phyloP scores from a whole-genome alignment of 2,113 vertebrate species.

The Fulmarus glacialis region DNA sequence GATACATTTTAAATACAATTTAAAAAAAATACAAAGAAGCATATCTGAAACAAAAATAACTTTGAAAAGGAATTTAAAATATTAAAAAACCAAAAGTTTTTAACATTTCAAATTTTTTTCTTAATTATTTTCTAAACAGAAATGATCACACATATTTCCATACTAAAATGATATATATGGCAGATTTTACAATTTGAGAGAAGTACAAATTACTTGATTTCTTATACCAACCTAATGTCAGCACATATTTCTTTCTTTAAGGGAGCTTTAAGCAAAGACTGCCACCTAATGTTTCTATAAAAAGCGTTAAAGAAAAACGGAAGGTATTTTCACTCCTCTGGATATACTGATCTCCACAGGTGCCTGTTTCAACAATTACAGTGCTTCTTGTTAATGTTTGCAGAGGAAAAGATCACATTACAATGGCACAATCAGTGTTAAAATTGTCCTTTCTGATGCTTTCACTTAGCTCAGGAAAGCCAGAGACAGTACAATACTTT shows the following conservation, averaged over 20 bases:
- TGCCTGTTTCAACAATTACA: neutral
- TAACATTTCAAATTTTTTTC: neutral
- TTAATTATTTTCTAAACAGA: neutral
- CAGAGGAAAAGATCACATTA: neutral
- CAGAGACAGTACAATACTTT: constrained; percentile 24
- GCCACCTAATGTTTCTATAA: neutral
- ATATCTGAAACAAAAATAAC: neutral
- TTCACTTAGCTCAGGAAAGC: neutral
- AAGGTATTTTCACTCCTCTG: neutral
- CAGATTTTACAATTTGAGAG: neutral
- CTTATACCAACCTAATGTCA: neutral
- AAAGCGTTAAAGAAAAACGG: neutral
- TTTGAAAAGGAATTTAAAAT: neutral
- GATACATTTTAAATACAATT: neutral
- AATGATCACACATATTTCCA: neutral
- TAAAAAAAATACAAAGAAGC: neutral
- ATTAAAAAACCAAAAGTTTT: neutral
- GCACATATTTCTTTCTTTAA: neutral
- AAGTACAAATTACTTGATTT: neutral
- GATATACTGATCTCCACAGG: neutral
- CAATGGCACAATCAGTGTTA: neutral
- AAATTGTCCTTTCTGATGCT: neutral
- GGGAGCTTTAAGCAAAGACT: neutral
- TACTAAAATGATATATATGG: neutral
- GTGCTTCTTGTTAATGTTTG: neutral